These are phyloP conservation scores for Loris lydekkerianus DNA, from an alignment of 2,797 vertebrate species.

Conservation along the genomic window DNA sequence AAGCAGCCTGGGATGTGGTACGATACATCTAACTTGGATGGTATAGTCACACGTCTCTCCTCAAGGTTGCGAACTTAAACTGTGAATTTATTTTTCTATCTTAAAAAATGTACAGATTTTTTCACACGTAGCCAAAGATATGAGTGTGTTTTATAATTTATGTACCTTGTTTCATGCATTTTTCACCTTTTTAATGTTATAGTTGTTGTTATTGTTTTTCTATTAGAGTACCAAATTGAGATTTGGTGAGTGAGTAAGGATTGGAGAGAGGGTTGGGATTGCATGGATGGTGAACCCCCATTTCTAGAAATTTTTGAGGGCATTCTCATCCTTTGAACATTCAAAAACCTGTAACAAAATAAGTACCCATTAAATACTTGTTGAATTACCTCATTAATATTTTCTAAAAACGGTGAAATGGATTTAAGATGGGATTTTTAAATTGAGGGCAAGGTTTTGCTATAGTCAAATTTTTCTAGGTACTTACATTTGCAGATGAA, in stretches of 20 bases:
- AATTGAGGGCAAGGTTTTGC: background rate
- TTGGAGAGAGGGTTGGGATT: background rate
- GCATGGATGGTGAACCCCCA: background rate
- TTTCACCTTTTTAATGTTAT: background rate
- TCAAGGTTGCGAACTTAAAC: background rate
- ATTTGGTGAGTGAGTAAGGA: background rate
- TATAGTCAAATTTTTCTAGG: conserved; percentile 25
- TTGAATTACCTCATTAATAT: background rate
- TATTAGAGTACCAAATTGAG: conserved; percentile 3
- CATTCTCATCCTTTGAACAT: background rate
- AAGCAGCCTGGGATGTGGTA: background rate
- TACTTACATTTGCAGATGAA: conserved; percentile 1
- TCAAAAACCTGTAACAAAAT: conserved; percentile 5
- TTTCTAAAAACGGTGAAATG: conserved; percentile 10
- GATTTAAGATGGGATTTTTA: background rate
- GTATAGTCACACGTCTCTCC: background rate
- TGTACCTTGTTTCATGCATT: background rate
- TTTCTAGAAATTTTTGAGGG: conserved; percentile 20
- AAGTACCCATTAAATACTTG: conserved; percentile 2
- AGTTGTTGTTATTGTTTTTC: conserved; percentile 53
- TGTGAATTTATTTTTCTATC: background rate
- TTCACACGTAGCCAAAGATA: background rate
- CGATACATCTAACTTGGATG: background rate
- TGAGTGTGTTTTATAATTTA: conserved; percentile 9
- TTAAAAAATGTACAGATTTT: conserved; percentile 5